phyloP scores from a whole-genome alignment of 2,113 vertebrate genomes.

The Chascanopsetta lugubris region DNA sequence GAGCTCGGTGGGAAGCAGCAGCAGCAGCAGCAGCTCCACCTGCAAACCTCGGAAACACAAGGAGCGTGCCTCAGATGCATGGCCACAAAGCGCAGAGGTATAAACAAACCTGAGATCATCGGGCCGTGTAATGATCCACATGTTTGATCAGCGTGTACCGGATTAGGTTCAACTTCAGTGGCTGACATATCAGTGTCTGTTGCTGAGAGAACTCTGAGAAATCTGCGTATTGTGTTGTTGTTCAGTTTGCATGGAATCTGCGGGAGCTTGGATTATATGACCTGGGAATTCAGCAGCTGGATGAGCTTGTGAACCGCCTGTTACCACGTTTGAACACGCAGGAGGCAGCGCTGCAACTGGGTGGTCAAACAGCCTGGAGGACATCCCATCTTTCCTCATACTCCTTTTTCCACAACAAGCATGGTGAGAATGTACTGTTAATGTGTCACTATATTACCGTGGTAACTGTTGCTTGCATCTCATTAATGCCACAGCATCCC shows the following conservation, averaged over 20 bases:
- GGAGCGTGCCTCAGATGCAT: constrained; percentile 80
- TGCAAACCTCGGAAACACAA: constrained; percentile 77
- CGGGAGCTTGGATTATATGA: constrained; percentile 91
- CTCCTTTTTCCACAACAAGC: constrained; percentile 95
- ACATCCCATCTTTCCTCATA: constrained; percentile 88
- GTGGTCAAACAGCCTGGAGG: constrained; percentile 81
- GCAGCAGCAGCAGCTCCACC: constrained; percentile 71
- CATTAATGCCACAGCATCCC: too few species aligned
- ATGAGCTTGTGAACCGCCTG: constrained; percentile 82
- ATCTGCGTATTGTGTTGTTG: background rate
- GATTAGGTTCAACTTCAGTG: background rate
- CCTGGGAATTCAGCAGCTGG: constrained; percentile 85
- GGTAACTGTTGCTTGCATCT: too few species aligned
- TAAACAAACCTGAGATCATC: background rate
- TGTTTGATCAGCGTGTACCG: background rate
- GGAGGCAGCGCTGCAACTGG: constrained; percentile 47
- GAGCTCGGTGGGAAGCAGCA: constrained; percentile 78
- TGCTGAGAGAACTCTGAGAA: too few species aligned
- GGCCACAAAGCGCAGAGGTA: constrained; percentile 85
- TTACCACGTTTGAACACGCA: constrained; percentile 80
- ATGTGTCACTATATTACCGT: background rate
- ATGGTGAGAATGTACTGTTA: constrained; percentile 82
- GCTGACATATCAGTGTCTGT: too few species aligned
- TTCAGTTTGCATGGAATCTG: constrained; percentile 80
- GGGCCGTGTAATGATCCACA: background rate